These are phyloP conservation scores for Thamnophis sirtalis DNA, from an alignment of 2,113 vertebrate genomes.

Conservation along the genomic window DNA sequence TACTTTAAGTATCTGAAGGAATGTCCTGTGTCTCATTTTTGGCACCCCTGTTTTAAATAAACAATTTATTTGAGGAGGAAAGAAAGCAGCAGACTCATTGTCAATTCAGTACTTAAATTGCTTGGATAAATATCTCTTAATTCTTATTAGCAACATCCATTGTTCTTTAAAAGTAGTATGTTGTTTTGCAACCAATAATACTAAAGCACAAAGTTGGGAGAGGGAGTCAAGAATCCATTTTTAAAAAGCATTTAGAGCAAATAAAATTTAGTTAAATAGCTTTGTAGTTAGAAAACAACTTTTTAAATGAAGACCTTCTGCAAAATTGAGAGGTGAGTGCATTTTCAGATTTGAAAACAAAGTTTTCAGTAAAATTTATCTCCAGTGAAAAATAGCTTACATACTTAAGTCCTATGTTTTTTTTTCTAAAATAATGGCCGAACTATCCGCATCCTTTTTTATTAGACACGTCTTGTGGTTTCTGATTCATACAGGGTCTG, in stretches of 20 bases:
- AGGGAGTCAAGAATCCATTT: background rate
- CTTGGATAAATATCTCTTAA: background rate
- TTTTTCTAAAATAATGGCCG: background rate
- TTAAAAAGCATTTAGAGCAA: background rate
- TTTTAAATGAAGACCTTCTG: background rate
- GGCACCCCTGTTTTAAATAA: background rate
- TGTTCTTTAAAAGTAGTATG: background rate
- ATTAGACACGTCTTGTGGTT: background rate
- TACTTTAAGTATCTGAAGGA: background rate
- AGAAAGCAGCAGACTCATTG: background rate
- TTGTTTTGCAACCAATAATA: background rate
- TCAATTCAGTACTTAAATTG: background rate
- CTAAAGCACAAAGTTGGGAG: background rate
- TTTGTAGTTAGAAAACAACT: background rate
- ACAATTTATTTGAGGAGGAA: background rate
- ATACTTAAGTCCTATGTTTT: background rate
- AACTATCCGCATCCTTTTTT: background rate
- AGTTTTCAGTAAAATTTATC: background rate
- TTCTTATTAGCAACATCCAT: background rate
- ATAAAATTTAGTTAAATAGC: background rate
- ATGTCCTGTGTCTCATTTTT: background rate
- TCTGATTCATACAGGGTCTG: background rate
- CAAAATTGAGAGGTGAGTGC: background rate
- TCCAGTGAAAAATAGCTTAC: background rate
- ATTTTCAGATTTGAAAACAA: background rate